A percentile compares a stretch with the other conserved stretches of the same genome.
Conservation (phyloP, 2,113 vertebrate genomes). For the Phyllostomus discolor region DNA sequence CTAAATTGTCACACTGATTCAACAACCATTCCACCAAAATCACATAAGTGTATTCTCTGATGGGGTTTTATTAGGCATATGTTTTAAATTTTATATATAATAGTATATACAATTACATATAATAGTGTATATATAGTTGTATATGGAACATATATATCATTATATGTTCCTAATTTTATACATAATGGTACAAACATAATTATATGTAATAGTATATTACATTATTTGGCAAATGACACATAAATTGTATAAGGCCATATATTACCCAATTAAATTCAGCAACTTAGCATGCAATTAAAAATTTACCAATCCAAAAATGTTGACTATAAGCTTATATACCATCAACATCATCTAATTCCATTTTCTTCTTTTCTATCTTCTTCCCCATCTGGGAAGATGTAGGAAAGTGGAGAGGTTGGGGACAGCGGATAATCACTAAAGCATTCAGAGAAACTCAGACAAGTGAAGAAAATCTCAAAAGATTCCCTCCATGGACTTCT, state of each 20-base stretch:
- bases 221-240: neutral
- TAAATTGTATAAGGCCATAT: neutral
- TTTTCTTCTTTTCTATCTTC: neutral
- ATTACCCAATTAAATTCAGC: constrained; percentile 13
- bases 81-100: neutral
- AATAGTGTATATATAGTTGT: neutral
- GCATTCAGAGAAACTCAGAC: neutral
- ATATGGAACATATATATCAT: neutral
- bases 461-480: neutral
- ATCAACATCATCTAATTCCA: neutral
- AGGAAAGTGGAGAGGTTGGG: neutral
- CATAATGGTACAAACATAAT: neutral
- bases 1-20: neutral
- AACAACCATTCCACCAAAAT: neutral
- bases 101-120: neutral
- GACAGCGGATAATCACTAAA: neutral
- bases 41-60: neutral
- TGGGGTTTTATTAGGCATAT: neutral
- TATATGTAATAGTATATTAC: neutral
- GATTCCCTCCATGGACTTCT: neutral
- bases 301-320: neutral
- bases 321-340: neutral
- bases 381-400: neutral
- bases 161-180: neutral
- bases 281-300: neutral